Evolutionary conservation across 1,140 invertebrate genomes (phyloP).

Genomic region (Pseudomyrmex gracilis): DNA sequence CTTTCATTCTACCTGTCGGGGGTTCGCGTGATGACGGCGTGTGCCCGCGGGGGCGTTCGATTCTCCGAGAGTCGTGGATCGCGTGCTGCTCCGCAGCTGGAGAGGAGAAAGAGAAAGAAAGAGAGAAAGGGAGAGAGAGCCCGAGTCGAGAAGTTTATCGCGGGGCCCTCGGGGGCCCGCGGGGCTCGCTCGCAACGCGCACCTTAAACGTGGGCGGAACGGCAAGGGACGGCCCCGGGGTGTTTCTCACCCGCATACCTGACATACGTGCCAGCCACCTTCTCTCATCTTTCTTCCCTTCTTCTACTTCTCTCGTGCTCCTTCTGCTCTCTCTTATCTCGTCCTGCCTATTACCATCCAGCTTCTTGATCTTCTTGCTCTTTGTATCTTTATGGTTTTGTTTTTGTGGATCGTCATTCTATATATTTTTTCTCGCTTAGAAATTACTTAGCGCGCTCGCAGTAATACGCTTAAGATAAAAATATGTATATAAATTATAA

Average conservation of each 20-base stretch:
- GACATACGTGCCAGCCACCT: conserved; percentile 72
- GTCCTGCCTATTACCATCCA: conserved; percentile 29
- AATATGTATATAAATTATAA: too few relatives aligned
- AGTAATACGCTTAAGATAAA: too few relatives aligned
- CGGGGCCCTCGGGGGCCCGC: conserved; percentile 47
- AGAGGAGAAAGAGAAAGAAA: conserved; percentile 38
- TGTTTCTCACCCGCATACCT: conserved; percentile 83
- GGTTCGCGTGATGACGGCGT: conserved; percentile 82
- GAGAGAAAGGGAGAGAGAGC: not conserved
- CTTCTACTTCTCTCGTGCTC: not conserved
- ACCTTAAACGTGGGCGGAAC: conserved; percentile 82
- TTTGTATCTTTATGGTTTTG: conserved; percentile 17
- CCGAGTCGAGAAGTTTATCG: conserved; percentile 58
- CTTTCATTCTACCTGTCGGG: conserved; percentile 36
- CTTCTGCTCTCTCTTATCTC: not conserved
- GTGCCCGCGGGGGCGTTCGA: conserved; percentile 83
- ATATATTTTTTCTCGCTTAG: conserved; percentile 19
- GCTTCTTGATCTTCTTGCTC: conserved; percentile 37
- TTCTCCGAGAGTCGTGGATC: conserved; percentile 68
- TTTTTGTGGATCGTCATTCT: not conserved
- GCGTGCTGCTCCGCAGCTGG: conserved; percentile 71
- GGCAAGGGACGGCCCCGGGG: conserved; percentile 71
- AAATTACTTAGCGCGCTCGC: conserved; percentile 24
- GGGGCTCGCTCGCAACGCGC: conserved; percentile 68
- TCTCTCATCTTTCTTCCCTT: conserved; percentile 29